Evolutionary conservation across 2,888 invertebrate genomes (phyloP).

Genomic region (Megaustenia siamemsis): DNA sequence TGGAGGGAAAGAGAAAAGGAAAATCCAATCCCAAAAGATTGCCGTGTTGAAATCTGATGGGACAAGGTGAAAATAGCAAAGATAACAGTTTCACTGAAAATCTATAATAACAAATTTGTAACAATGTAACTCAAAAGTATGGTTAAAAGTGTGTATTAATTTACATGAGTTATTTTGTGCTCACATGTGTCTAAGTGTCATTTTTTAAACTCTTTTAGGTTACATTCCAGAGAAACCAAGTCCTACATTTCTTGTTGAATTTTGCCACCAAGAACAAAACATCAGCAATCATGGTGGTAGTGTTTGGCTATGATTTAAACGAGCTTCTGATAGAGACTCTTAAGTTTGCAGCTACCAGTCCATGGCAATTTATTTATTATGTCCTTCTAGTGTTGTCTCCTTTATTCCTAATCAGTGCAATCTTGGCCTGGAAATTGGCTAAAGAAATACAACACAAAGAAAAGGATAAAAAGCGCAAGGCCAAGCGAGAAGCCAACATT

Average conservation of each 20-base stretch:
- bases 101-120: too few relatives aligned
- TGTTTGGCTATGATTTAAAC: constrained; percentile 75
- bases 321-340: constrained; percentile 70
- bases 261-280: too few relatives aligned
- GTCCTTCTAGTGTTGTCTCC: constrained; percentile 82
- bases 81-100: too few relatives aligned
- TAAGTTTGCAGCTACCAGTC: constrained; percentile 79
- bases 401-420: constrained; percentile 82
- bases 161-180: too few relatives aligned
- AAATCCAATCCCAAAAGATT: too few relatives aligned
- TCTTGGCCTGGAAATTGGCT: constrained; percentile 82
- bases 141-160: too few relatives aligned
- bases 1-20: too few relatives aligned
- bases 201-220: background rate
- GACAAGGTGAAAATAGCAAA: too few relatives aligned
- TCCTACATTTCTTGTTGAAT: background rate
- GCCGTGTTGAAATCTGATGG: too few relatives aligned
- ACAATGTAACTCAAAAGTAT: too few relatives aligned
- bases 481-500: constrained; percentile 80
- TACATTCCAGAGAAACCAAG: background rate
- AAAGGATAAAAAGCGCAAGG: constrained; percentile 81
- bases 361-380: constrained; percentile 82
- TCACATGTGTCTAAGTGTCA: background rate
- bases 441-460: constrained; percentile 82
- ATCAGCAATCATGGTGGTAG: constrained; percentile 38